Evolutionary conservation across 2,113 vertebrate genomes (phyloP), one percentile per base, ranked within the genome.

Genomic region (Hiodon tergisus): DNA sequence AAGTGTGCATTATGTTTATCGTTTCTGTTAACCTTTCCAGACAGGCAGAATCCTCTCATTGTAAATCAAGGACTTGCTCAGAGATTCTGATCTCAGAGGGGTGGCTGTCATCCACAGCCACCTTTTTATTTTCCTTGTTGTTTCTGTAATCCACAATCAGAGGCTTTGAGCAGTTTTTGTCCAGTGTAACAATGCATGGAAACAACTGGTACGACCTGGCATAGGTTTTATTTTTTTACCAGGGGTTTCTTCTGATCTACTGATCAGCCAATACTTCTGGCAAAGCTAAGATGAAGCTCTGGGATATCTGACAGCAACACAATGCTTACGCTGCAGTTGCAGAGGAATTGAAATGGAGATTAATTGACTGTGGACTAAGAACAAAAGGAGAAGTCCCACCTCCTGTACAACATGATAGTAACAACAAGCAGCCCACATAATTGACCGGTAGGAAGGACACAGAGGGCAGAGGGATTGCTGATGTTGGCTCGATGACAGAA

Each of bases 401-500:
- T 54, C 17, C 14, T 2, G 46, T 17, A 16, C 14, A 60, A 50
- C 3, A 46, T 31, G 55, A 50, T 46, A 9, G 69, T 31, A 50
- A 47, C 3, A 11, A 6, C 31, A 14, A 55, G 47, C 6, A 13
- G 70, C 7, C 51, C 31, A 31, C 31, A 2, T 31, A 57, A 58
- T n/a, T 52, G 67, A 16, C 3, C 69, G 54, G 51, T 31, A 53
- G 16, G 52, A 52, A 70, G 53, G 69, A 70, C 69, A 58, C 59
- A 71, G 70, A 71, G 70, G 70, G 55, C 57, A 46, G 54, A 3
- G 9, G 70, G 53, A 55, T 60, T 14, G 9, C 46, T 31, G 53
- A 48, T 14, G 46, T 57, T 71, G 70, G 70, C 70, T 14, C 57
- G 53, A 14, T 57, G 68, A 69, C 68, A 69, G 68, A 31, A 31